phyloP scores from a whole-genome alignment of 2,797 vertebrate species.

The Xerus rutilus region DNA sequence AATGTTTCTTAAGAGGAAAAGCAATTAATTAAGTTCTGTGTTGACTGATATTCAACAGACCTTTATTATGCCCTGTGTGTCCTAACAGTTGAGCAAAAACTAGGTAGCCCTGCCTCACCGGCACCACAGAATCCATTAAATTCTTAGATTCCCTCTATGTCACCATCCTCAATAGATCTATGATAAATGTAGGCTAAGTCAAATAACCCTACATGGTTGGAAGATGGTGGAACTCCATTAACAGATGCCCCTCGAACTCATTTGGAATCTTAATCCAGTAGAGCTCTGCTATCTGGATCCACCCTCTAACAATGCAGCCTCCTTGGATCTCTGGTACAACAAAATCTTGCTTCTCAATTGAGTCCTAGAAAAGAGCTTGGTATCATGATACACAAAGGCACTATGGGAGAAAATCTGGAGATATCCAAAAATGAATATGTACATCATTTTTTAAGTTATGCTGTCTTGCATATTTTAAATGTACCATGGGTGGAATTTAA shows the following conservation, averaged over 20 bases:
- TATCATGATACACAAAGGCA: not conserved
- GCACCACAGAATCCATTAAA: not conserved
- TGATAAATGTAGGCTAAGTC: not conserved
- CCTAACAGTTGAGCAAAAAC: not conserved
- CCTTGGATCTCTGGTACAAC: not conserved
- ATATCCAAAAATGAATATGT: not conserved
- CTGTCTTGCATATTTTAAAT: slow-evolving; percentile 67
- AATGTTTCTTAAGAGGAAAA: not conserved
- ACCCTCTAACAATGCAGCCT: not conserved
- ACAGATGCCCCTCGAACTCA: not conserved
- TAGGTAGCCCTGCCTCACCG: not conserved
- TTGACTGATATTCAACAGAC: not conserved
- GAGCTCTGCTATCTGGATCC: not conserved
- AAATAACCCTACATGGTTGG: not conserved
- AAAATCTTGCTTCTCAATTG: not conserved
- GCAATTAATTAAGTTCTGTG: not conserved
- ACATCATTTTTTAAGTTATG: slow-evolving; percentile 41
- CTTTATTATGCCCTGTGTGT: not conserved
- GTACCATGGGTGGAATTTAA: slow-evolving; percentile 70
- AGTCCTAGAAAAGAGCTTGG: slow-evolving; percentile 11
- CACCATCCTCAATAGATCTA: not conserved
- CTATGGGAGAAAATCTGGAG: not conserved
- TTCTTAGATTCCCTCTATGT: not conserved
- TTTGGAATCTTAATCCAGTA: not conserved
- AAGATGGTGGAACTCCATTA: not conserved